Conservation (phyloP, 2,888 invertebrate species). For the Polyploca ridens region DNA sequence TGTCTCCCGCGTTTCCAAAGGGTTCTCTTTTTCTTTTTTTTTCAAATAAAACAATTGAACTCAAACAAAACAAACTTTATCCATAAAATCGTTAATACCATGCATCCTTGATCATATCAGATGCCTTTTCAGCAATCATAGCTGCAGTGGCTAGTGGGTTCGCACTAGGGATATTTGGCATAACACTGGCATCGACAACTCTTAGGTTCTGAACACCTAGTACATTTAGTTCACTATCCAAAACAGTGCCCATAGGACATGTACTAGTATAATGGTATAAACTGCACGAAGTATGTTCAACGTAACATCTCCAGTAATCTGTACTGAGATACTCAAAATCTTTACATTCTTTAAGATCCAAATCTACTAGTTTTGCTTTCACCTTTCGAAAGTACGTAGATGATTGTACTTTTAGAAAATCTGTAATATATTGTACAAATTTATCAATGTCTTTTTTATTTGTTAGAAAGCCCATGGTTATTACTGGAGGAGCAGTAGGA, state of each 20-base stretch:
- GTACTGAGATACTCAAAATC: constrained; percentile 3
- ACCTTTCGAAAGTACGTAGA: constrained; percentile 65
- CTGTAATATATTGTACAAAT: constrained; percentile 58
- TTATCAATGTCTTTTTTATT: constrained; percentile 76
- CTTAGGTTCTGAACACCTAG: constrained; percentile 1
- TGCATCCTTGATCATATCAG: background rate
- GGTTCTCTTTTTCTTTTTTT: too few species aligned
- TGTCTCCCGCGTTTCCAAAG: too few species aligned
- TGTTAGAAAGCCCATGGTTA: constrained; percentile 83
- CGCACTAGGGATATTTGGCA: background rate
- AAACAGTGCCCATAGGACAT: constrained; percentile 14
- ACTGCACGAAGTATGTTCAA: constrained; percentile 13
- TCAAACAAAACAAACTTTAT: too few species aligned
- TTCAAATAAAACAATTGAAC: too few species aligned
- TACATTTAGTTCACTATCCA: constrained; percentile 8
- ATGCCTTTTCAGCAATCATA: constrained; percentile 4
- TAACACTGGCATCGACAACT: constrained; percentile 12
- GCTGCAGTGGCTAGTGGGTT: background rate
- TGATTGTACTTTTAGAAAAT: constrained; percentile 52
- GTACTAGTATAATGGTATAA: constrained; percentile 13
- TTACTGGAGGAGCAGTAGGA: constrained; percentile 81
- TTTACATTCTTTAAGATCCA: constrained; percentile 26
- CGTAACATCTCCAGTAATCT: constrained; percentile 32
- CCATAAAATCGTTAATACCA: background rate
- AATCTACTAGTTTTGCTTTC: constrained; percentile 46